Evolutionary conservation across 2,888 invertebrate species (phyloP).

Genomic region (Pristionchus exspectatus): DNA sequence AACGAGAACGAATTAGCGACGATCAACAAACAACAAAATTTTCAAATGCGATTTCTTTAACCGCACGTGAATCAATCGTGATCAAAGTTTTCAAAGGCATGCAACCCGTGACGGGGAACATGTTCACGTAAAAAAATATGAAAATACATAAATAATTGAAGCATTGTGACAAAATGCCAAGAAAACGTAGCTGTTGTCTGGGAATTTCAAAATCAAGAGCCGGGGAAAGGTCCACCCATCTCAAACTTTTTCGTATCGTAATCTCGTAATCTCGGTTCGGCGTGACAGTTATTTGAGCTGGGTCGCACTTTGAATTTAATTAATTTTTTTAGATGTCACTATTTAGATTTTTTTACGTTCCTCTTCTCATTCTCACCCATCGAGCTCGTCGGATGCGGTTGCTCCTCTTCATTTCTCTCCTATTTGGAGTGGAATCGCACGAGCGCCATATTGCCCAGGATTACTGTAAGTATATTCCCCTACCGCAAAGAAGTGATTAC

Average conservation of each 20-base stretch:
- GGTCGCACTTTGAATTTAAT: background rate
- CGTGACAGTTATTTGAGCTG: background rate
- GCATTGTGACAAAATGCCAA: background rate
- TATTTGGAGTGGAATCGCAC: background rate
- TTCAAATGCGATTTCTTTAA: background rate
- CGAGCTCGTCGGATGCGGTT: constrained; percentile 32
- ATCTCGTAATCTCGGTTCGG: background rate
- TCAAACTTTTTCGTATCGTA: background rate
- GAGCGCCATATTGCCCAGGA: background rate
- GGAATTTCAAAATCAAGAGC: background rate
- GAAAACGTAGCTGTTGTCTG: background rate
- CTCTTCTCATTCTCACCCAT: background rate
- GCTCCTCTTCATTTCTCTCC: constrained; percentile 5
- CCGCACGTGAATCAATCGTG: background rate
- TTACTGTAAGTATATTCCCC: constrained; percentile 44
- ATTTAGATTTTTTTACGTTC: background rate
- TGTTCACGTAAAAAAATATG: background rate
- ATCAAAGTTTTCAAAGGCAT: constrained; percentile 11
- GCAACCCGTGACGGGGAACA: background rate
- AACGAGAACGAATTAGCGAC: background rate
- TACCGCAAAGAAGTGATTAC: background rate
- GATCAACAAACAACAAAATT: background rate
- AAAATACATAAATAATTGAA: background rate
- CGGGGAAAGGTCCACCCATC: background rate
- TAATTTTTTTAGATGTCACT: background rate